These are phyloP conservation scores for Drosophila elegans DNA, from an alignment of 1,140 invertebrate genomes.

Conservation along the genomic window DNA sequence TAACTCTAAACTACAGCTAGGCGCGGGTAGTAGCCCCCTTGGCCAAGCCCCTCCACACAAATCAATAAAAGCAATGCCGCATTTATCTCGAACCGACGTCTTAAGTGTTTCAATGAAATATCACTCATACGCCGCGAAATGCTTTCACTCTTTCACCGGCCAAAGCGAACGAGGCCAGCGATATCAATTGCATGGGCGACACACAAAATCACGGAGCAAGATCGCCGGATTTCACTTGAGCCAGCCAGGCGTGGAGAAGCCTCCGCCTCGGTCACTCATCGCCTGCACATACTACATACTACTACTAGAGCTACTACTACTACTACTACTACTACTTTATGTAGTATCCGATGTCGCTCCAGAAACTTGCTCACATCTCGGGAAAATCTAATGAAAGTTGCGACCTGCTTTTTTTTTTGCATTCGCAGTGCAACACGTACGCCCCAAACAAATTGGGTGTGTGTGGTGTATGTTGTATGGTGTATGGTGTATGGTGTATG, in stretches of 20 bases:
- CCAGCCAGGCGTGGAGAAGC: conserved; percentile 58
- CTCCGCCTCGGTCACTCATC: conserved; percentile 30
- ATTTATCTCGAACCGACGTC: conserved; percentile 68
- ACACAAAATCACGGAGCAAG: conserved; percentile 70
- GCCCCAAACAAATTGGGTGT: conserved; percentile 38
- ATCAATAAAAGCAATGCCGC: conserved; percentile 61
- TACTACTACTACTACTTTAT: background rate
- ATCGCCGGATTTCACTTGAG: conserved; percentile 51
- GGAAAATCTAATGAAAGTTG: conserved; percentile 79
- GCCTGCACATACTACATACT: conserved; percentile 45
- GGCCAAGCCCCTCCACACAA: conserved; percentile 2
- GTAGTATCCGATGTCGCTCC: conserved; percentile 69
- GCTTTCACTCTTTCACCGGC: conserved; percentile 78
- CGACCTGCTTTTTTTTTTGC: conserved; percentile 76
- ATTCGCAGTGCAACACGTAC: conserved; percentile 67
- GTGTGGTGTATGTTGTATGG: background rate
- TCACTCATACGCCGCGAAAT: conserved; percentile 75
- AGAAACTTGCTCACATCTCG: conserved; percentile 35
- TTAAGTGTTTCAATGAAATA: conserved; percentile 39
- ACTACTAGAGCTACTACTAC: background rate
- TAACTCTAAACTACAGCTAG: conserved; percentile 40
- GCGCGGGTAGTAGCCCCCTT: conserved; percentile 12
- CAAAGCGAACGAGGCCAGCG: conserved; percentile 70
- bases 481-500: conserved; percentile 17
- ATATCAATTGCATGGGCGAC: conserved; percentile 83